Percentiles rank a stretch among this genome's conserved stretches.
Conservation (phyloP, 2,888 invertebrate genomes). For the Zhuqinia jingwanae region DNA sequence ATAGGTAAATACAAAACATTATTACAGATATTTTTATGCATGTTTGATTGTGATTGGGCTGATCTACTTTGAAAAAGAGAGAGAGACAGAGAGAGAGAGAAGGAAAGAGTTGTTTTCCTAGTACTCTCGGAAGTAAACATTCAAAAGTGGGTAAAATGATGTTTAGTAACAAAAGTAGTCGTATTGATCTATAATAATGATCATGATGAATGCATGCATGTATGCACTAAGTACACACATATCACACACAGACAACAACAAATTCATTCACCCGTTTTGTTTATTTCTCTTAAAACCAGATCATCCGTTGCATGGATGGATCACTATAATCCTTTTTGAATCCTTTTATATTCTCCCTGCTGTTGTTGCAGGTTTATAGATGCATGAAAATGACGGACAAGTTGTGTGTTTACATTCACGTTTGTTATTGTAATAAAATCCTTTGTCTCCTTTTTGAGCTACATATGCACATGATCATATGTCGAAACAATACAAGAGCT, state of each 20-base stretch:
- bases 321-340: neutral
- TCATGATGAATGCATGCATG: neutral
- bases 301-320: conserved; percentile 23
- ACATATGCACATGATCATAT: too few species aligned
- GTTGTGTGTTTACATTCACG: conserved; percentile 7
- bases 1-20: conserved; percentile 7
- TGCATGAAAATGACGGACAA: neutral
- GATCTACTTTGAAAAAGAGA: conserved; percentile 13
- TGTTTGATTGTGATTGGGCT: conserved; percentile 21
- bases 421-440: neutral
- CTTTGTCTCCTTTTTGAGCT: conserved; percentile 3
- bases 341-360: neutral
- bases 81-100: conserved; percentile 5
- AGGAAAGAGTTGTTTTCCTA: conserved; percentile 23
- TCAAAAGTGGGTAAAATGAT: conserved; percentile 24
- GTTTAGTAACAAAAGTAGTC: neutral
- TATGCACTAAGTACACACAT: neutral
- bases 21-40: conserved; percentile 35
- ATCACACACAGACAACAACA: neutral
- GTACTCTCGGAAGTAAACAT: conserved; percentile 38
- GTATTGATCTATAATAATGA: neutral
- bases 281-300: conserved; percentile 39
- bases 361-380: neutral
- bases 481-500: neutral
- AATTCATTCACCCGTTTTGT: conserved; percentile 42